Evolutionary conservation across 2,797 vertebrate genomes (phyloP), one percentile per base, ranked within the genome.

Genomic region (Hoplostethus mediterraneus): DNA sequence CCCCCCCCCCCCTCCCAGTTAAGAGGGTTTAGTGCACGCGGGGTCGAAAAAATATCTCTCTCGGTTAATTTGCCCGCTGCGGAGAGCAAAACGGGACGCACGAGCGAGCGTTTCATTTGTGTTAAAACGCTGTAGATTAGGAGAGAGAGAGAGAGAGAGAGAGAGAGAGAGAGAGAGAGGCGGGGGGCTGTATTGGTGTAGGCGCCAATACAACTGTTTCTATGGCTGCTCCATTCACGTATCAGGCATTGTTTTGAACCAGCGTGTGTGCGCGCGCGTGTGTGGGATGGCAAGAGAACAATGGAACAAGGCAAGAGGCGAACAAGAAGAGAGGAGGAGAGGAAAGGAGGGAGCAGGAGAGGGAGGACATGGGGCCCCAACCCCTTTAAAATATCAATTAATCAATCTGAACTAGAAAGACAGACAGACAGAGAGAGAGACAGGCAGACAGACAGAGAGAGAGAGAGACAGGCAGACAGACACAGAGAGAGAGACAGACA

Each of bases 1-100:
- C 49, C 59, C 63, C 28, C 5, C 12, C 59, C 49, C 59, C 63
- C 28, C 5, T 13, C 59, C 68, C 70, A 70, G 48, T 77, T 84
- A 85, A 87, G 80, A 83, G 75, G 87, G 86, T 81, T 76, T 80
- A 87, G 71, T 71, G 73, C 75, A 79, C 61, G 49, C 68, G 61
- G 71, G 10, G 47, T 51, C n/a, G 28, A 17, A 36, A 74, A 76
- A 82, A 84, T 33, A 72, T 79, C 80, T 76, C 67, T 65, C n/a
- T 51, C 60, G 75, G 77, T 73, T 86, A 68, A 86, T 86, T 78
- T 73, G 64, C 54, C 57, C 60, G 36, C 42, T 13, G 53, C 57
- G 40, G 51, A 67, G 66, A 4, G 5, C 52, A 10, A 61, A 74
- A 48, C 48, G 51, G 49, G 71, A 73, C 58, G 72, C 44, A 65